Base-by-base conservation (phyloP, 2,888 invertebrate genomes). In the Mythimna loreyi region DNA sequence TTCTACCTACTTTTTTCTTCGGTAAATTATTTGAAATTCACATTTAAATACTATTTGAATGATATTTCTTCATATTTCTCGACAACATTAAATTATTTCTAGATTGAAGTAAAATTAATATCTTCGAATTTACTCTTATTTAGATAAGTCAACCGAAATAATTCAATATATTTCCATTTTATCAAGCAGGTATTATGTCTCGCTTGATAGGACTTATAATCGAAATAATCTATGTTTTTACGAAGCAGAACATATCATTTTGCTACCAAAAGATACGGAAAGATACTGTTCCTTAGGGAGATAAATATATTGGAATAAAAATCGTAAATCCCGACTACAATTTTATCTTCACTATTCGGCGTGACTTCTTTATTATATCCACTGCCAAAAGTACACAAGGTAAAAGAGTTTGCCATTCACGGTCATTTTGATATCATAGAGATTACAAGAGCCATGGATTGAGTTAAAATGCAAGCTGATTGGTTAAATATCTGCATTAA, bases 281-380 rank as follows among this genome's bases (percentile, higher is more conserved):
- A 78, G 70, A 75, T 78, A 78, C 52, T 63, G 58, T 33, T 43
- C 78, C 72, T 72, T 3, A 33, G 83, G 65, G 81, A 66, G 66
- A 50, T 63, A 66, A 59, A 67, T 66, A 53, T 83, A 83, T 81
- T 57, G 63, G 68, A 68, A 83, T 75, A 67, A 59, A 72, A 74
- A 68, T 83, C 81, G 78, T 83, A 80, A 77, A 77, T 74, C 69
- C 47, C 49, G 66, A 25, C 59, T 72, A 67, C 62, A 67, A 57
- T 67, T 83, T 83, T 83, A 83, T 81, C 74, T 80, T 9, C 19
- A 52, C 67, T 40, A 45, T 71, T 72, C 56, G 47, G 43, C 19
- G 63, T 62, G 64, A 67, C 61, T 76, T 58, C 47, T 63, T 72
- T 72, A 72, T 58, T 55, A 60, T 25, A 43, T 76, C n/a, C 5